A percentile compares a stretch with the other conserved stretches of the same genome.
These are phyloP conservation scores for Gymnocephalus cernua DNA, from an alignment of 2,113 vertebrate species.

Conservation along the genomic window DNA sequence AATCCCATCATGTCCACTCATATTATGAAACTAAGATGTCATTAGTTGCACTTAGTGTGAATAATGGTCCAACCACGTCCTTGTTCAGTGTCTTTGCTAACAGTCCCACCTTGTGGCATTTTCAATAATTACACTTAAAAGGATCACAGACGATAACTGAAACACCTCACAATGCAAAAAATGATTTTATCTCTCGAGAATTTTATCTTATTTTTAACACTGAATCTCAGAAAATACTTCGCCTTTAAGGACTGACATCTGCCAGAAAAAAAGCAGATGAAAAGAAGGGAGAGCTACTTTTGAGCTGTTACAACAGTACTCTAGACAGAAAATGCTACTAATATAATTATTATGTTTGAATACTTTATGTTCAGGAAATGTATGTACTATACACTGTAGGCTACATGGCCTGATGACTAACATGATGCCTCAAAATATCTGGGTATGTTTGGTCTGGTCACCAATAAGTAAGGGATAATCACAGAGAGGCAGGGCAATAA, in stretches of 20 bases:
- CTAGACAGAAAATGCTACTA: neutral
- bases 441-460: neutral
- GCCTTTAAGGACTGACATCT: neutral
- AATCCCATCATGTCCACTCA: conserved; percentile 73
- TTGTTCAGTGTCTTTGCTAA: conserved; percentile 53
- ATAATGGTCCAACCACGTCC: conserved; percentile 7
- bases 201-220: too few relatives aligned
- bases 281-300: neutral
- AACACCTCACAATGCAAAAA: neutral
- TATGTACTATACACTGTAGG: too few relatives aligned
- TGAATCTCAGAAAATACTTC: neutral
- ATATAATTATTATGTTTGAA: neutral
- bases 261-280: neutral
- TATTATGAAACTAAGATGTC: conserved; percentile 67
- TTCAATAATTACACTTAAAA: conserved; percentile 25
- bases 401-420: neutral
- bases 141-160: neutral
- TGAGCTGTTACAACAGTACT: neutral
- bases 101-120: conserved; percentile 71
- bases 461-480: too few relatives aligned
- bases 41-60: conserved; percentile 61
- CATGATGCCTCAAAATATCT: neutral
- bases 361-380: neutral
- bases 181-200: neutral
- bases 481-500: too few relatives aligned